Percentiles rank a stretch among this genome's conserved stretches.
Evolutionary conservation across 2,888 invertebrate genomes (phyloP).

Genomic region (Athripsodes cinereus): DNA sequence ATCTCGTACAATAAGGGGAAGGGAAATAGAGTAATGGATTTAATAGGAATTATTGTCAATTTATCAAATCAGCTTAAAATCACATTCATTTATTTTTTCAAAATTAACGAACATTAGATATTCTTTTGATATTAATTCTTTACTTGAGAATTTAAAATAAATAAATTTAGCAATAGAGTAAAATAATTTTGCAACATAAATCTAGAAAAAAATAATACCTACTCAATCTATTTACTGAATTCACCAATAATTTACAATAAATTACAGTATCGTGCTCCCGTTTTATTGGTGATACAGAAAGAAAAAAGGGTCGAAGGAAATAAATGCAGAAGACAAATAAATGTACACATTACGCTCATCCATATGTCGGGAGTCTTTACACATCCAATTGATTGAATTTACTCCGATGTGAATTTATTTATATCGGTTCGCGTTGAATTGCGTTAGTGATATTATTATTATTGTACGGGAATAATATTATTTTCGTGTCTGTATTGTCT

Average conservation of each 20-base stretch:
- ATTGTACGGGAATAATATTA: neutral
- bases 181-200: too few species aligned
- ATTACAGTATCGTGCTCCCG: neutral
- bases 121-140: too few species aligned
- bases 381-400: slow-evolving; percentile 26
- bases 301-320: neutral
- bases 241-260: neutral
- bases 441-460: neutral
- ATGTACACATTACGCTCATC: neutral
- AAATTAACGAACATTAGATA: too few species aligned
- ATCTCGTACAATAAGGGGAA: too few species aligned
- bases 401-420: slow-evolving; percentile 13
- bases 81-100: too few species aligned
- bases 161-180: too few species aligned
- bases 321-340: neutral
- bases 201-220: too few species aligned
- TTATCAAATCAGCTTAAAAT: too few species aligned
- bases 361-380: neutral
- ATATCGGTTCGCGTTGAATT: slow-evolving; percentile 12
- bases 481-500: neutral
- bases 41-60: too few species aligned
- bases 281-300: neutral
- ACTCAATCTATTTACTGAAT: neutral
- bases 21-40: too few species aligned
- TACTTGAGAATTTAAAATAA: too few species aligned